Evolutionary conservation across 2,888 invertebrate species (phyloP).

Genomic region (Dilophus febrilis): DNA sequence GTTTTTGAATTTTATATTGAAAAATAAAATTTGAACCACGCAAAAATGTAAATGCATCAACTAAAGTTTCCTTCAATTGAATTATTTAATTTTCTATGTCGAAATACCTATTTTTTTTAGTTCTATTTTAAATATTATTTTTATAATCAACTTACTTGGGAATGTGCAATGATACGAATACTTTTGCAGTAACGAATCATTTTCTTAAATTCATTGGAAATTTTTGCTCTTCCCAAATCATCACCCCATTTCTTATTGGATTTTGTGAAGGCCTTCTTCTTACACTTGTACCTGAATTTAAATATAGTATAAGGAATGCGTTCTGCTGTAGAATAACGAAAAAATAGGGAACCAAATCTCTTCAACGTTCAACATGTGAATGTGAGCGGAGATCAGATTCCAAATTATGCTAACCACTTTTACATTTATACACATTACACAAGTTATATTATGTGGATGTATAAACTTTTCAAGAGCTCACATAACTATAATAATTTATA

Average conservation of each 20-base stretch:
- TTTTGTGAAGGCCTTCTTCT: constrained; percentile 99
- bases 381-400: constrained; percentile 48
- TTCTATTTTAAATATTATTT: too few relatives aligned
- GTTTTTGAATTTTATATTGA: constrained; percentile 8
- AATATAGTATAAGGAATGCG: constrained; percentile 11
- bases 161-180: constrained; percentile 91
- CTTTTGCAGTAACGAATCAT: constrained; percentile 98
- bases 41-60: neutral
- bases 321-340: constrained; percentile 13
- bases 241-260: constrained; percentile 98
- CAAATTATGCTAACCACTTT: constrained; percentile 24
- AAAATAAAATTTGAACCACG: neutral
- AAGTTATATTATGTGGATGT: too few relatives aligned
- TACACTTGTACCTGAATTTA: constrained; percentile 82
- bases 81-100: too few relatives aligned
- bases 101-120: too few relatives aligned
- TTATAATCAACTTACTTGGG: constrained; percentile 54
- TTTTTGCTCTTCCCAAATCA: constrained; percentile 88
- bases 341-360: constrained; percentile 42
- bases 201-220: constrained; percentile 92
- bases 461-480: constrained; percentile 21
- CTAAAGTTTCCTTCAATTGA: too few relatives aligned
- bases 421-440: constrained; percentile 1
- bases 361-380: constrained; percentile 28
- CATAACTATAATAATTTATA: constrained; percentile 24